Evolutionary conservation across 2,888 invertebrate species (phyloP).

Genomic region (Alitta virens): DNA sequence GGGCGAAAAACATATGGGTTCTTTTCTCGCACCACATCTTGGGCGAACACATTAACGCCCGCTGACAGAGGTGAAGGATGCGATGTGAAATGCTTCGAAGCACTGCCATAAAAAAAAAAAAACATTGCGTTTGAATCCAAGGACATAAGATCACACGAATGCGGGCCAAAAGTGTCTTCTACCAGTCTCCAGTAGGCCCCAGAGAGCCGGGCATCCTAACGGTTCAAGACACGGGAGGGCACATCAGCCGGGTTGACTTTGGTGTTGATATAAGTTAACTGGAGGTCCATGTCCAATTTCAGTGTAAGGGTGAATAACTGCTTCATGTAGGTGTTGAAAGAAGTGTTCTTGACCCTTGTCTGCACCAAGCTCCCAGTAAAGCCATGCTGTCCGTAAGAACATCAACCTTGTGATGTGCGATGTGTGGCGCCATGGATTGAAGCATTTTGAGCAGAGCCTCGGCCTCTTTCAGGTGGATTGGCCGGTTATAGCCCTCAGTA

Average conservation of each 20-base stretch:
- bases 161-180: background rate
- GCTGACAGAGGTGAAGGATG: background rate
- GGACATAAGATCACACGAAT: background rate
- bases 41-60: background rate
- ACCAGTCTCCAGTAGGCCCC: background rate
- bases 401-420: background rate
- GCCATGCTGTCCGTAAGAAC: background rate
- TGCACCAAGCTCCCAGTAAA: background rate
- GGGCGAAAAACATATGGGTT: background rate
- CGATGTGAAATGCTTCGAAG: background rate
- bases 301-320: no score
- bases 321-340: background rate
- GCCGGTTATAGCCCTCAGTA: background rate
- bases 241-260: background rate
- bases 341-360: background rate
- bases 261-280: background rate
- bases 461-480: background rate
- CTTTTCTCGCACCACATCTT: background rate
- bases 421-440: background rate
- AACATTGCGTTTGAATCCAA: background rate
- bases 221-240: background rate
- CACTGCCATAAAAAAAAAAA: background rate
- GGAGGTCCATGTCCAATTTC: background rate
- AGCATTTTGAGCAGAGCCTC: background rate
- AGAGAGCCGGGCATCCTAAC: background rate